Evolutionary conservation across 2,888 invertebrate species (phyloP), one percentile per base, ranked within the genome.

Genomic region (Polyploca ridens): DNA sequence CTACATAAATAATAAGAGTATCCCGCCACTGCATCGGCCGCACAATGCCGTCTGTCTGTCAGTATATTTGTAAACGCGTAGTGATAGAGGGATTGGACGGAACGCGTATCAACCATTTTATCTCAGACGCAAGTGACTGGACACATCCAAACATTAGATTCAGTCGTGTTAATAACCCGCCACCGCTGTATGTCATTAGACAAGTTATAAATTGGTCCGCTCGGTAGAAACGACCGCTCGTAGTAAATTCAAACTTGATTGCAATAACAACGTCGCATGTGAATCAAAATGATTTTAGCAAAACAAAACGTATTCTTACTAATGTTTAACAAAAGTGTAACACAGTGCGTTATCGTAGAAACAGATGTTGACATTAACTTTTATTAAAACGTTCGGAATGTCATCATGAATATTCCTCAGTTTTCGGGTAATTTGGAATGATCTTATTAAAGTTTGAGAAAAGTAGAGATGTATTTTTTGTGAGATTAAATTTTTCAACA

Each of bases 1-100:
- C 84, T 72, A 85, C 87, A 91, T 90, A 90, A 90, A 92, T 91
- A 88, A 85, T 83, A 79, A 72, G 69, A 71, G 74, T 73, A 63
- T 65, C 64, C 69, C 68, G 67, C 70, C 71, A 63, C 64, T 67
- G 74, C 19, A 54, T 54, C 7, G 46, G 46, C 6, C 46, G 46
- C n/a, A 46, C 46, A 46, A 46, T 46, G 46, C 54, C 54, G 54
- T 54, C 54, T 66, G 73, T 71, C 77, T 75, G 78, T 83, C 82
- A 73, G 49, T 75, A 65, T 69, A 76, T 77, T 80, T 73, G 78
- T 73, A 70, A 72, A 68, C 58, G 60, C 61, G 63, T 35, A 62
- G 64, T 46, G 46, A 46, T 46, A 46, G 46, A 46, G 46, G 46
- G 64, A 63, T 62, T 62, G 46, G 46, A n/a, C n/a, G 41, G 38